These are phyloP conservation scores for Drosophila maculinotata DNA, from an alignment of 2,888 invertebrate species.

Conservation along the genomic window DNA sequence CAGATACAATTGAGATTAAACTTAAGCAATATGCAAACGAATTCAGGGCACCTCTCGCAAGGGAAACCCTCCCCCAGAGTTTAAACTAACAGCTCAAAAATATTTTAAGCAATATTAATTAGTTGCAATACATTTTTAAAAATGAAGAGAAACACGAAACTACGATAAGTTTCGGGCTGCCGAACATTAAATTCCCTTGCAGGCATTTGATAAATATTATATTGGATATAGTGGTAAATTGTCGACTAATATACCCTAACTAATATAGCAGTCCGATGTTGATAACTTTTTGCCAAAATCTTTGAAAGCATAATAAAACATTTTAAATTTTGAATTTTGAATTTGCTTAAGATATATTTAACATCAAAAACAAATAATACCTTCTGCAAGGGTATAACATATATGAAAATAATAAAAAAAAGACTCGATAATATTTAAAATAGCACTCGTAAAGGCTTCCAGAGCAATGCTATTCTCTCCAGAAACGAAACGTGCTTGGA, in stretches of 20 bases:
- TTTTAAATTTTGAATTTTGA: no score
- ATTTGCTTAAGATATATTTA: no score
- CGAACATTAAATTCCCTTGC: conserved; percentile 18
- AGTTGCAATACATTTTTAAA: conserved; percentile 5
- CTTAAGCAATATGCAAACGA: conserved; percentile 48
- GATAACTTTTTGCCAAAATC: not conserved
- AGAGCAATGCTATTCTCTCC: conserved; percentile 21
- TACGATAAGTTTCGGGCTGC: not conserved
- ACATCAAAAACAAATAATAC: not conserved
- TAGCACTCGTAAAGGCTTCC: conserved; percentile 28
- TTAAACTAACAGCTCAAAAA: conserved; percentile 45
- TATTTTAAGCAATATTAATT: conserved; percentile 43
- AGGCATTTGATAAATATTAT: not conserved
- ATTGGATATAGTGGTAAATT: no score
- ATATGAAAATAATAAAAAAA: not conserved
- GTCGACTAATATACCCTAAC: no score
- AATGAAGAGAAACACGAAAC: not conserved
- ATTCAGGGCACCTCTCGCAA: conserved; percentile 26
- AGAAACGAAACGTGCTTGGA: not conserved
- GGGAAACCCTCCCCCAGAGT: conserved; percentile 3
- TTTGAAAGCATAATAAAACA: no score
- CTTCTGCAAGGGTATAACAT: conserved; percentile 19
- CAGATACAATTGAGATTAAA: conserved; percentile 35
- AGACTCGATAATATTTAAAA: conserved; percentile 21
- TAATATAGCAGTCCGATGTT: not conserved